Base-by-base conservation (phyloP, 2,113 vertebrate genomes). In the Benitochromis conjunctus region DNA sequence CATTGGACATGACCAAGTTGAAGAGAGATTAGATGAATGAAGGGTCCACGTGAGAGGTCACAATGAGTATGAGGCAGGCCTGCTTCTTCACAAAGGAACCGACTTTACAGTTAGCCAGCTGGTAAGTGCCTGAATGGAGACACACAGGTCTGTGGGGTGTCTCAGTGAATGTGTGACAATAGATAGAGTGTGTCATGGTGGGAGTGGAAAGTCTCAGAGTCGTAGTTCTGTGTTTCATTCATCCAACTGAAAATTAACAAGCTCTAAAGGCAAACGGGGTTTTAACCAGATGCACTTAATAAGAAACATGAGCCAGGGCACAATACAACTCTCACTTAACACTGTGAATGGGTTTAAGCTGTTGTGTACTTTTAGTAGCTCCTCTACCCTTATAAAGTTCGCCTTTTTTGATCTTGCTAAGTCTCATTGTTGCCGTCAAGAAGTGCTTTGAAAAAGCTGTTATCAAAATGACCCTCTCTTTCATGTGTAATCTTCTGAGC, bases 161-260 rank as follows among this genome's bases (percentile, higher is more conserved):
- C 88, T 97, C 96, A 5, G 96, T 10, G 96, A 31, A 31, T 31
- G 93, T 1, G 88, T 92, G 56, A 95, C 96, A 1, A 6, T 95
- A 92, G 84, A 97, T 97, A 0, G 97, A 97, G 79, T 97, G 96
- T 0, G 94, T 96, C 80, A 96, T 88, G 0, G 96, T 97, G 0
- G 95, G 95, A 34, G 85, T 97, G 96, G 90, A 96, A 97, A 1
- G 94, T 90, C 93, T 97, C 97, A 0, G 97, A 96, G 62, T 97
- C 95, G 1, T 97, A 98, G 43, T 1, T 38, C 3, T 93, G 87
- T 16, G 96, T 95, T 87, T 97, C 96, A 86, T 97, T 97, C 97
- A 97, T 97, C 97, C 97, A 98, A 41, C 97, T 98, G 92, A n/a
- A 60, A 81, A 58, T 69, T 46, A 58, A 88, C 5, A 38, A 62